Conservation (phyloP, 2,797 vertebrate genomes). For the Helostoma temminkii region DNA sequence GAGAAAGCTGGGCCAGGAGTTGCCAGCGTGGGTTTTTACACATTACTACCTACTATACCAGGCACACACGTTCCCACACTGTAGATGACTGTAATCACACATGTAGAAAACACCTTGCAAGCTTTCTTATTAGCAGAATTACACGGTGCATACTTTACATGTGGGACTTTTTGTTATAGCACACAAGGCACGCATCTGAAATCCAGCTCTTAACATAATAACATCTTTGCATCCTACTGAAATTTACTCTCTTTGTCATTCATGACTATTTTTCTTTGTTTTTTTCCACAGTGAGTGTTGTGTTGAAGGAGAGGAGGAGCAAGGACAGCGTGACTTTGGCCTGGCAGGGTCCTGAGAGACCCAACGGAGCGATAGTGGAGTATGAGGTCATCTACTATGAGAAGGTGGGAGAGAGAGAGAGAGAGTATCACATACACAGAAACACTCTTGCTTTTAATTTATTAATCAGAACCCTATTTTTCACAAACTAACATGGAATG, state of each 20-base stretch:
- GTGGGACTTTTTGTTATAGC: constrained; percentile 33
- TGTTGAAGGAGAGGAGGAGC: constrained; percentile 88
- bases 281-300: constrained; percentile 83
- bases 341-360: constrained; percentile 87
- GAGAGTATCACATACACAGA: constrained; percentile 1
- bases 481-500: not conserved
- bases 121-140: constrained; percentile 56
- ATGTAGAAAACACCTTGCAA: constrained; percentile 47
- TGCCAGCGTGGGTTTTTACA: constrained; percentile 20
- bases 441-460: not conserved
- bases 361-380: constrained; percentile 85
- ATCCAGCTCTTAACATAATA: no score
- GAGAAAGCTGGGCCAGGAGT: constrained; percentile 18
- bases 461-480: constrained; percentile 1
- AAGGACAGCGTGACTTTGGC: constrained; percentile 90
- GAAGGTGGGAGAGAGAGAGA: constrained; percentile 80
- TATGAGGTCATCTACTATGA: constrained; percentile 91
- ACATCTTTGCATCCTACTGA: constrained; percentile 2
- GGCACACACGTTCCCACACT: constrained; percentile 8
- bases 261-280: not conserved
- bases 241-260: constrained; percentile 28
- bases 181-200: constrained; percentile 42
- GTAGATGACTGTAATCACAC: constrained; percentile 39
- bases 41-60: constrained; percentile 30
- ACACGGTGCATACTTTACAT: constrained; percentile 24